Base-by-base conservation (phyloP, 2,797 vertebrate species). In the Kryptopterus vitreolus region DNA sequence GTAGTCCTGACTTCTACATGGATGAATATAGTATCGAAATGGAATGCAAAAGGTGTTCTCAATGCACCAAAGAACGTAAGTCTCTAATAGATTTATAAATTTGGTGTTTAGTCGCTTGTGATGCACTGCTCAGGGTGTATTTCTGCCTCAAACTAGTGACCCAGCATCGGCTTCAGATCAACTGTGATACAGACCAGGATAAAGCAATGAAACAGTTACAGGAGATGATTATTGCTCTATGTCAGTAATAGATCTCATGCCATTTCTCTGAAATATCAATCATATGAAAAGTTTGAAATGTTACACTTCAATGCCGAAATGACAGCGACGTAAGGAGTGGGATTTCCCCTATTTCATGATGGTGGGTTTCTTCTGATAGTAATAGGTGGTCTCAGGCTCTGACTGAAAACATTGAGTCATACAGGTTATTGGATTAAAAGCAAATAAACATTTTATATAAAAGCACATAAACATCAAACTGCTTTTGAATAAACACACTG, bases 61-160 rank as follows among this genome's bases (percentile, higher is more conserved):
- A 0, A 1, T 94, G 92, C 84, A 70, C 3, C 9, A 33, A 46
- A 0, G 61, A 48, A 48, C 0, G 92, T 94, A 80, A 35, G 85
- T 78, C 59, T 55, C 18, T 15, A 62, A 10, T 2, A 35, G 15
- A 53, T 68, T 78, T 29, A 46, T 55, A 11, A 12, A n/a, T 73
- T 38, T 38, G 13, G 22, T 57, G 29, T 55, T 10, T 24, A 8
- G 15, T 52, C n/a, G 15, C 46, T 24, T 50, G 43, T 16, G 10
- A 33, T 72, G 29, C 26, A 70, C 13, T 70, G 9, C 43, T 66
- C n/a, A 66, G 35, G 13, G n/a, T 12, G 9, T 31, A 31, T 52
- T 29, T 11, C 9, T 26, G 4, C 4, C 16, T 50, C 3, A 22
- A 2, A 53, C 18, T 18, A 52, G 46, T 20, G 46, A 31, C 69